Evolutionary conservation across 2,113 vertebrate species (phyloP).

Genomic region (Corythoichthys haematopterus): DNA sequence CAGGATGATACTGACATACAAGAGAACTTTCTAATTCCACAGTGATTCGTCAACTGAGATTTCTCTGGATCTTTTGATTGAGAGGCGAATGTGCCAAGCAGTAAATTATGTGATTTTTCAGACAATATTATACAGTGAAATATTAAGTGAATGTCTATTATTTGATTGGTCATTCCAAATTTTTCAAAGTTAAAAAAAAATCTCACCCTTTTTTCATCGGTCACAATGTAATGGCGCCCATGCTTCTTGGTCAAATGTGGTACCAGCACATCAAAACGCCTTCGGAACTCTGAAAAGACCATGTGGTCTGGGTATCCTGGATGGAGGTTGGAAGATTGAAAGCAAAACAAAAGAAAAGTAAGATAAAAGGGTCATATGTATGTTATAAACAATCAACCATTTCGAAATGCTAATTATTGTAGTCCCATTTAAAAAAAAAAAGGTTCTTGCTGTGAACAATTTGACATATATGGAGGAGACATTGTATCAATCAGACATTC

Average conservation of each 20-base stretch:
- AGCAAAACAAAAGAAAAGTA: not conserved
- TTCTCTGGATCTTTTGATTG: not conserved
- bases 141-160: not conserved
- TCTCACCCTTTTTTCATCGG: constrained; percentile 87
- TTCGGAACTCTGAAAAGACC: constrained; percentile 94
- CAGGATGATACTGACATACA: too few relatives aligned
- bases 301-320: constrained; percentile 95
- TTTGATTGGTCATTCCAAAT: not conserved
- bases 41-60: not conserved
- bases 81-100: not conserved
- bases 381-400: not conserved
- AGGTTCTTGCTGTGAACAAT: too few relatives aligned
- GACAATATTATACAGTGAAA: not conserved
- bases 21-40: too few relatives aligned
- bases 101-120: not conserved
- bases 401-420: not conserved
- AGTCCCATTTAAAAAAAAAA: too few relatives aligned
- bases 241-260: constrained; percentile 96
- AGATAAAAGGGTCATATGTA: not conserved
- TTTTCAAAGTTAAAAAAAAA: not conserved
- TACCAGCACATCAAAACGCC: constrained; percentile 89
- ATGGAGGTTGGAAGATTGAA: not conserved
- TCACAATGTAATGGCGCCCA: constrained; percentile 88
- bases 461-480: too few relatives aligned
- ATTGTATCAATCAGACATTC: too few relatives aligned